phyloP scores from a whole-genome alignment of 1,140 invertebrate species.

The Acromyrmex heyeri region DNA sequence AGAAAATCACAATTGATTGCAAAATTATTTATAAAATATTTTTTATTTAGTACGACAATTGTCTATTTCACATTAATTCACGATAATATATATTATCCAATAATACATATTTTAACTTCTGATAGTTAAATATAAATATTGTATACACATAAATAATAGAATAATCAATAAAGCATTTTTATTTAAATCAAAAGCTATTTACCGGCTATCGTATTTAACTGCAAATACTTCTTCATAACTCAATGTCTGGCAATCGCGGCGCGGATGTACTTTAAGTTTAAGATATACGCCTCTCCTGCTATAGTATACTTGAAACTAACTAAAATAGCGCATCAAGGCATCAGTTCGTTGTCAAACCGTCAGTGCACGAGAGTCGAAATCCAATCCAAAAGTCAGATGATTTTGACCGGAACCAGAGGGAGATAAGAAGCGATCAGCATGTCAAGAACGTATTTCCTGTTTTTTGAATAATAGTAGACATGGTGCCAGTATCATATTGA shows the following conservation, averaged over 20 bases:
- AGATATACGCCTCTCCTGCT: neutral
- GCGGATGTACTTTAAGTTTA: slow-evolving; percentile 49
- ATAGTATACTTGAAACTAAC: slow-evolving; percentile 63
- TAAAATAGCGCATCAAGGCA: slow-evolving; percentile 60
- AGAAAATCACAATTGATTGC: neutral
- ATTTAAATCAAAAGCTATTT: slow-evolving; percentile 8
- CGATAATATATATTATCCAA: neutral
- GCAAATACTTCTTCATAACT: slow-evolving; percentile 23
- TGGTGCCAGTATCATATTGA: neutral
- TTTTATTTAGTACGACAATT: neutral
- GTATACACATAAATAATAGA: neutral
- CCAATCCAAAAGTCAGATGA: slow-evolving; percentile 27
- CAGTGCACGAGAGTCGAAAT: slow-evolving; percentile 15
- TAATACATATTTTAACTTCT: neutral
- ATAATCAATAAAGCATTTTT: neutral
- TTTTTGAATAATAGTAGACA: neutral
- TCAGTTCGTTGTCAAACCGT: slow-evolving; percentile 38
- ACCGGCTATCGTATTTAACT: neutral
- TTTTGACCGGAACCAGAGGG: slow-evolving; percentile 17
- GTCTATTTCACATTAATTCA: neutral
- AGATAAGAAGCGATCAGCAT: slow-evolving; percentile 49
- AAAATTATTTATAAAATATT: neutral
- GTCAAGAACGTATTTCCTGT: slow-evolving; percentile 61
- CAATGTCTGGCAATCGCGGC: slow-evolving; percentile 53
- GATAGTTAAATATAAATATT: neutral